Percentiles rank a stretch among this genome's conserved stretches.
These are phyloP conservation scores for Struthio camelus DNA, from an alignment of 2,113 vertebrate genomes.

Conservation along the genomic window DNA sequence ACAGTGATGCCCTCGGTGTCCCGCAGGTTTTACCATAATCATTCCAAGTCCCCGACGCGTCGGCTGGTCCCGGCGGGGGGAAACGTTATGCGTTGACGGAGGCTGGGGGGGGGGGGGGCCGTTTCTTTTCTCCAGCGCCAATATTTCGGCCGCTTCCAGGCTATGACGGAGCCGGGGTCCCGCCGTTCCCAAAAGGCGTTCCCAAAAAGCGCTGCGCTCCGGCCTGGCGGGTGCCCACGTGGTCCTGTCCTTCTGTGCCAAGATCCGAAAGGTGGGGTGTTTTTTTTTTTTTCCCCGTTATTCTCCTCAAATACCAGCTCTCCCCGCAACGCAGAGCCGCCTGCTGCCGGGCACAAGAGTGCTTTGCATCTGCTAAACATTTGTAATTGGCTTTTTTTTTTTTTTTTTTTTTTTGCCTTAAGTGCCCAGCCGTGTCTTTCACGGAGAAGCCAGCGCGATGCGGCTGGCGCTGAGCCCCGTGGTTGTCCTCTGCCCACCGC, in stretches of 20 bases:
- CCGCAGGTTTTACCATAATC: conserved; percentile 47
- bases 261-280: not conserved
- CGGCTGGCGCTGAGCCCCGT: not conserved
- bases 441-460: not conserved
- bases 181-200: not conserved
- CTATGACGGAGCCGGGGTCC: not conserved
- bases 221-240: not conserved
- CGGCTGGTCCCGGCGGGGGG: not conserved
- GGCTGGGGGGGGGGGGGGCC: not conserved
- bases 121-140: not conserved
- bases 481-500: not conserved
- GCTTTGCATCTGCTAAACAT: not conserved
- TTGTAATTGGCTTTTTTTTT: no score
- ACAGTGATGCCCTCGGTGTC: conserved; percentile 61
- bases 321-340: fast-evolving
- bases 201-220: no score
- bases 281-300: not conserved
- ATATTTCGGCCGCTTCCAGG: not conserved
- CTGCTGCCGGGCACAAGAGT: not conserved
- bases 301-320: not conserved
- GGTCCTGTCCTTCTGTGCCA: not conserved
- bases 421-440: not conserved
- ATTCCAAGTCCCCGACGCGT: not conserved
- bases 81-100: not conserved
- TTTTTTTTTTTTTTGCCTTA: not conserved